Evolutionary conservation across 2,888 invertebrate genomes (phyloP).

Genomic region (Odontocolon sp.): DNA sequence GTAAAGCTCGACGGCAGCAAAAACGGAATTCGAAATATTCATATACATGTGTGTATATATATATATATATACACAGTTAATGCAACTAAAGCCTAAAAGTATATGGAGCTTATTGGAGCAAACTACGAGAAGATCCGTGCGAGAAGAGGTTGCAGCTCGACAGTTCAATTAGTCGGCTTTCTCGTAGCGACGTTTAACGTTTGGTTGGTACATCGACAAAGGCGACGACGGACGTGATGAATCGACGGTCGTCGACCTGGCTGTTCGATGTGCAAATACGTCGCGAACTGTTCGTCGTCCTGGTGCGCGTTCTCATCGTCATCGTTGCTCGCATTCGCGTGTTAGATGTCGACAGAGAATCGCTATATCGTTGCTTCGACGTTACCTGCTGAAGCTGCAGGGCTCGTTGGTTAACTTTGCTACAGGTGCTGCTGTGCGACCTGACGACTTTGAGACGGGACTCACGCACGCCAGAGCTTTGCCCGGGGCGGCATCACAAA

Average conservation of each 20-base stretch:
- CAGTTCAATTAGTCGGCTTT: constrained; percentile 37
- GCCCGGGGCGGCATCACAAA: constrained; percentile 52
- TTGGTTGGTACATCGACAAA: constrained; percentile 30
- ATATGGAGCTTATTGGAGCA: not conserved
- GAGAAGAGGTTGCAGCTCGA: not conserved
- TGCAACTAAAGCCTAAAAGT: not conserved
- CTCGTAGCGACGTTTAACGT: constrained; percentile 28
- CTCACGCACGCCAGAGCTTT: constrained; percentile 44
- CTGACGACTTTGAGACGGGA: constrained; percentile 41
- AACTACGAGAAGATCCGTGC: not conserved
- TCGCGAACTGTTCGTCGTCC: constrained; percentile 13
- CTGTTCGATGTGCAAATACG: constrained; percentile 15
- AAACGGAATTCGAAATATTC: not conserved
- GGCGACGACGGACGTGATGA: constrained; percentile 40
- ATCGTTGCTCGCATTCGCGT: constrained; percentile 7
- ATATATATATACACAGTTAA: not conserved
- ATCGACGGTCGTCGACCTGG: constrained; percentile 48
- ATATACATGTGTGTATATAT: not conserved
- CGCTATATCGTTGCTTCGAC: not conserved
- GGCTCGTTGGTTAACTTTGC: constrained; percentile 39
- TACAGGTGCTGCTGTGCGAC: constrained; percentile 36
- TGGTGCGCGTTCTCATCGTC: constrained; percentile 15
- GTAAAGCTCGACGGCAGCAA: too few species aligned
- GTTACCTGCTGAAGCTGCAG: constrained; percentile 31
- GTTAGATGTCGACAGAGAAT: constrained; percentile 1